These are phyloP conservation scores for Pectinophora gossypiella DNA, from an alignment of 1,140 invertebrate genomes.

Conservation along the genomic window DNA sequence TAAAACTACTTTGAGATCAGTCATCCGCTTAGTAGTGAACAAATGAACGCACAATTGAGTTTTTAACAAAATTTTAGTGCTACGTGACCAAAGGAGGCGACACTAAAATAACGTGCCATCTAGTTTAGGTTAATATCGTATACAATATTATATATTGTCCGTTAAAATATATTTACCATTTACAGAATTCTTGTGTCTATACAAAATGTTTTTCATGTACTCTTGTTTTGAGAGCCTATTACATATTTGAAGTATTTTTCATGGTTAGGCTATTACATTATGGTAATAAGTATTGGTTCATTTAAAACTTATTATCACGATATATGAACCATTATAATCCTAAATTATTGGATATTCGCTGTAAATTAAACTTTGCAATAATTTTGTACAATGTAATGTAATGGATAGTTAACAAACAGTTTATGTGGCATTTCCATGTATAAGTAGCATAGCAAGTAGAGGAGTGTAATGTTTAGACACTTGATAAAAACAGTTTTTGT, in stretches of 20 bases:
- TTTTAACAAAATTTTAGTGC: conserved; percentile 54
- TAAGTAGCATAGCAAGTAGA: conserved; percentile 9
- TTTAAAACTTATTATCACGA: conserved; percentile 34
- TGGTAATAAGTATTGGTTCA: conserved; percentile 46
- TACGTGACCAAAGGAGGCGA: conserved; percentile 70
- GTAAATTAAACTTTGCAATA: conserved; percentile 50
- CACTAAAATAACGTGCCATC: conserved; percentile 75
- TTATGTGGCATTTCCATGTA: conserved; percentile 53
- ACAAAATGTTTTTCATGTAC: conserved; percentile 75
- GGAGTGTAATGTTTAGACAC: neutral
- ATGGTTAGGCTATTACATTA: conserved; percentile 47
- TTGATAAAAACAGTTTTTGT: too few species aligned
- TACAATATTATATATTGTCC: conserved; percentile 76
- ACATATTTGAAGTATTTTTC: conserved; percentile 64
- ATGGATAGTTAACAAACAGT: conserved; percentile 34
- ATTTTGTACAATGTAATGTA: conserved; percentile 42
- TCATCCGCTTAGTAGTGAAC: conserved; percentile 32
- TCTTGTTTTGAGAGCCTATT: conserved; percentile 76
- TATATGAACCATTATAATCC: neutral
- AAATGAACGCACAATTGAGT: conserved; percentile 68
- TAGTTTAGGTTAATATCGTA: conserved; percentile 76
- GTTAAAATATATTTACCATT: conserved; percentile 77
- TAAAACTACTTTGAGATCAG: conserved; percentile 4
- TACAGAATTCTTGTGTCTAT: conserved; percentile 76
- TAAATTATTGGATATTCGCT: conserved; percentile 34